phyloP scores from a whole-genome alignment of 2,113 vertebrate species.

The Myrmecobius fasciatus region DNA sequence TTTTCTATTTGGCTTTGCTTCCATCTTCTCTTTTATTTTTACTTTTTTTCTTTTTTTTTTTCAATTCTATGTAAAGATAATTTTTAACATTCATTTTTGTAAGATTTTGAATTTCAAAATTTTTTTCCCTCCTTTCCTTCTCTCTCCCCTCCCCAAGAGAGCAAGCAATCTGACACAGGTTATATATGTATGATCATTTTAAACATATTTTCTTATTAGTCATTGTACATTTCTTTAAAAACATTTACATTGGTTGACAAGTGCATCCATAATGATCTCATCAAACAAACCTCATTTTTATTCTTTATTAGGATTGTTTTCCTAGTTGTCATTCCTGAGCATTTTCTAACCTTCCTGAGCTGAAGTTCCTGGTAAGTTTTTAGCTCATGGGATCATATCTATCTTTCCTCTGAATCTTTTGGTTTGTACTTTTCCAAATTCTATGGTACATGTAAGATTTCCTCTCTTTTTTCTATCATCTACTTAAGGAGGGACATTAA shows the following conservation, averaged over 20 bases:
- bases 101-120: too few relatives aligned
- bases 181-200: too few relatives aligned
- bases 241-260: neutral
- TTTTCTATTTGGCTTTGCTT: neutral
- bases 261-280: neutral
- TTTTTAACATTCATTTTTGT: too few relatives aligned
- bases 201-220: too few relatives aligned
- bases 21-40: neutral
- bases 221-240: neutral
- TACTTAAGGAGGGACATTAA: neutral
- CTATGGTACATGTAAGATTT: neutral
- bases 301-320: neutral
- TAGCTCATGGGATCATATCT: neutral
- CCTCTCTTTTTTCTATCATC: neutral
- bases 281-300: neutral
- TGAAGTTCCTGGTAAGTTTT: neutral
- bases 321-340: neutral
- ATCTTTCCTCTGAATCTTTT: neutral
- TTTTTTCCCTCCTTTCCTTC: too few relatives aligned
- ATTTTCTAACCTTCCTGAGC: neutral
- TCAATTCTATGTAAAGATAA: too few relatives aligned
- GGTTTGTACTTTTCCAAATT: neutral
- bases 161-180: too few relatives aligned
- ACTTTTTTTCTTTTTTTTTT: too few relatives aligned
- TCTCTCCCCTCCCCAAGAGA: too few relatives aligned